Evolutionary conservation across 2,888 invertebrate genomes (phyloP).

Genomic region (Iselma pallidipennis): DNA sequence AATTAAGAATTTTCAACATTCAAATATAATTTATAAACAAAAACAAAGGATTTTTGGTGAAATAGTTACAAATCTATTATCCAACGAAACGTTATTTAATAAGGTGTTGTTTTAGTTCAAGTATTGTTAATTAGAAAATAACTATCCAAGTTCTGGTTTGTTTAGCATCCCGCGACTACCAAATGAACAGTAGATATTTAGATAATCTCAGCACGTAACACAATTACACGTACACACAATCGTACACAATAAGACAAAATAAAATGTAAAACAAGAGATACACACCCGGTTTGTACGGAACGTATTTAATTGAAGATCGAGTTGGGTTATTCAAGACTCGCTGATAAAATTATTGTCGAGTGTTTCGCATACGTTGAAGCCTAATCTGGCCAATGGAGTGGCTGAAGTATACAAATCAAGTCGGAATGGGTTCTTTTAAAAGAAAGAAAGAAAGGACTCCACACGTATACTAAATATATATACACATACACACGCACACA

Average conservation of each 20-base stretch:
- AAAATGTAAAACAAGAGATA: constrained; percentile 30
- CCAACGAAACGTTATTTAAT: constrained; percentile 6
- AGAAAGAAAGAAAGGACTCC: constrained; percentile 33
- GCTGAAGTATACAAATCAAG: constrained; percentile 54
- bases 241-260: constrained; percentile 43
- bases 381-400: constrained; percentile 52
- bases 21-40: background rate
- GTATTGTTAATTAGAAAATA: constrained; percentile 24
- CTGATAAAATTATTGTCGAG: constrained; percentile 51
- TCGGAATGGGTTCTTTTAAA: constrained; percentile 41
- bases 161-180: constrained; percentile 14
- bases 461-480: too few species aligned
- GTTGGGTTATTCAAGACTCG: constrained; percentile 32
- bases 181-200: constrained; percentile 29
- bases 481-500: constrained; percentile 44
- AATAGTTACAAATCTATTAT: background rate
- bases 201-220: constrained; percentile 42
- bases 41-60: background rate
- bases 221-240: constrained; percentile 43
- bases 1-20: background rate
- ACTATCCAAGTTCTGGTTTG: constrained; percentile 10
- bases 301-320: constrained; percentile 52
- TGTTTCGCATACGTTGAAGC: constrained; percentile 49
- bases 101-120: constrained; percentile 19
- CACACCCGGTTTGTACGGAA: constrained; percentile 34